A percentile compares a stretch with the other conserved stretches of the same genome.
These are phyloP conservation scores for Pasiphila rectangulata DNA, from an alignment of 2,888 invertebrate species.

Conservation along the genomic window DNA sequence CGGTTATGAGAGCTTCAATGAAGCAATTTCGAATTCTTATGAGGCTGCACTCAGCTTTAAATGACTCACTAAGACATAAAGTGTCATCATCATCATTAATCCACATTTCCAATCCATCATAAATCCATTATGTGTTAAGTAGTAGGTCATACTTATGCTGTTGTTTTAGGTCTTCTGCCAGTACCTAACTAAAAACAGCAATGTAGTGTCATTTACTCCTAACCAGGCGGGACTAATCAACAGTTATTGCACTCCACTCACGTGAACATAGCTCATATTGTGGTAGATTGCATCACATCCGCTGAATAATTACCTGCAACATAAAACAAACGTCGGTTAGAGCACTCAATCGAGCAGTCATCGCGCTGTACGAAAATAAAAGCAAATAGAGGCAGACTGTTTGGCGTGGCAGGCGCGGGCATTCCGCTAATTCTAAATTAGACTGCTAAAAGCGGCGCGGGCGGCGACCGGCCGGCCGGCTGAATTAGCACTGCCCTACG, in stretches of 20 bases:
- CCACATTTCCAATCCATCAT: too few relatives aligned
- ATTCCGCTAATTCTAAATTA: constrained; percentile 53
- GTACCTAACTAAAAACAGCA: too few relatives aligned
- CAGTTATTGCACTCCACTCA: constrained; percentile 3
- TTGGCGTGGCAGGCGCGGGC: constrained; percentile 50
- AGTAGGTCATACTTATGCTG: too few relatives aligned
- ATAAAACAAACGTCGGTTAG: constrained; percentile 31
- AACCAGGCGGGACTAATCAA: background rate
- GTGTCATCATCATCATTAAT: too few relatives aligned
- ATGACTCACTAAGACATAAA: too few relatives aligned
- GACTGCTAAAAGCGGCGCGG: constrained; percentile 42
- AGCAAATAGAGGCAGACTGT: constrained; percentile 50
- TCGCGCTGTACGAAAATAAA: constrained; percentile 24
- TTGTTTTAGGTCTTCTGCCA: too few relatives aligned
- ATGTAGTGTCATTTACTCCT: too few relatives aligned
- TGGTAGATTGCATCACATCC: constrained; percentile 24
- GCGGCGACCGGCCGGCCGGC: constrained; percentile 25
- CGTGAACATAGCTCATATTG: constrained; percentile 11
- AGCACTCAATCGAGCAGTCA: constrained; percentile 25
- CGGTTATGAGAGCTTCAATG: constrained; percentile 25
- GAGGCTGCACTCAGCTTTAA: background rate
- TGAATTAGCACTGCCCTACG: constrained; percentile 37
- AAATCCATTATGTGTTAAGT: too few relatives aligned
- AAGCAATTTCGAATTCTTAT: constrained; percentile 17
- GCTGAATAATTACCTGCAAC: constrained; percentile 44